Evolutionary conservation across 1,140 invertebrate genomes (phyloP), one percentile per base, ranked within the genome.

Genomic region (Oscheius sp.): DNA sequence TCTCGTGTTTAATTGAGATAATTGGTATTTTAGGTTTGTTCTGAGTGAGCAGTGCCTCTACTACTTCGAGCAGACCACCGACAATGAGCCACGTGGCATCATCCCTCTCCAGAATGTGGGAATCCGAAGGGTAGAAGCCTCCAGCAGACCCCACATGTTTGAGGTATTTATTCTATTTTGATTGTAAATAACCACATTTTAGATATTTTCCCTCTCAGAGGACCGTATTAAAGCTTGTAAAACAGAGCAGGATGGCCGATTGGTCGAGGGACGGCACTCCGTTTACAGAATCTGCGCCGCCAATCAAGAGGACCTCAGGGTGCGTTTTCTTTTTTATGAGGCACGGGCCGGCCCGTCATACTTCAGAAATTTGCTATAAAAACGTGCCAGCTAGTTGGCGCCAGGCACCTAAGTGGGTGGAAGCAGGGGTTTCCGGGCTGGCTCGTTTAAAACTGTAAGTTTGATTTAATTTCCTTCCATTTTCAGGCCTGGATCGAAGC

Each of bases 21-120:
- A 31, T 66, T 10, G 3, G 20, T 65, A 18, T 42, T 63, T 18
- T 10, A 71, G 68, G 72, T 74, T 74, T 29, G 65, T 74, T 0
- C 20, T 74, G 1, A 61, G 64, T 1, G 72, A 74, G 35, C 38
- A 59, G 18, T 74, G 72, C 36, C 65, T 74, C 4, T 74, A 74
- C 31, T 74, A 74, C 34, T 74, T 74, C 29, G 72, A 67, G 20
- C 64, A 61, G n/a, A 67, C 52, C 31, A 68, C 42, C n/a, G 72
- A 74, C 49, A 58, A 52, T 32, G 64, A 66, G 1, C 72, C 72
- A 1, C 58, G 55, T 23, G 72, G 72, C n/a, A 74, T 74, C 34
- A 74, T 74, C 34, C 68, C 72, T 28, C 55, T 74, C 7, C 68
- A 73, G 20, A 74, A 74, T 38, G 72, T 74, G 2, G 72, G 72